Evolutionary conservation across 2,113 vertebrate genomes (phyloP).

Genomic region (Athene noctua): DNA sequence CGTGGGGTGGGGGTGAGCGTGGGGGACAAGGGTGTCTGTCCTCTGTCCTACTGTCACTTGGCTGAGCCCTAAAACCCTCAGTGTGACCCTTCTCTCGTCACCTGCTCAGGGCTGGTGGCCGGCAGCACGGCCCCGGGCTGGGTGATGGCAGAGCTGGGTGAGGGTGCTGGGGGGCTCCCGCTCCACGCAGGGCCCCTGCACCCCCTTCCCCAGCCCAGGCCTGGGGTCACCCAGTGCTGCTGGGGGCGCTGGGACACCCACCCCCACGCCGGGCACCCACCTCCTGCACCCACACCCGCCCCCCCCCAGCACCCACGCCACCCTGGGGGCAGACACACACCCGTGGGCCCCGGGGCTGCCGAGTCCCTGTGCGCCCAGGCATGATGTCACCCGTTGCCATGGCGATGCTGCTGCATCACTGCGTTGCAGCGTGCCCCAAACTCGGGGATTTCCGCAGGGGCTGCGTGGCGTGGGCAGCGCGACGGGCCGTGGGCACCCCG

Average conservation of each 20-base stretch:
- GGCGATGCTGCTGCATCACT: constrained; percentile 46
- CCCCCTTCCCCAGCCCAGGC: background rate
- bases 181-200: background rate
- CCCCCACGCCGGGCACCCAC: background rate
- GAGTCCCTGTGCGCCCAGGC: constrained; percentile 24
- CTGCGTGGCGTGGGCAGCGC: background rate
- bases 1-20: accelerated
- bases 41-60: background rate
- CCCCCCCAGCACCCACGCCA: background rate
- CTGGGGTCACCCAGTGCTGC: background rate
- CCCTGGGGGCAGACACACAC: background rate
- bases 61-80: background rate
- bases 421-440: background rate
- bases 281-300: background rate
- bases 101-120: accelerated
- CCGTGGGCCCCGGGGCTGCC: background rate
- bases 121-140: accelerated
- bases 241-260: background rate
- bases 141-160: background rate
- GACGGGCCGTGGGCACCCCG: accelerated
- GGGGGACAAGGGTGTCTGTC: background rate
- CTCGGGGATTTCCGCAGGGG: constrained; percentile 47
- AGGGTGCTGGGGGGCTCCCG: background rate
- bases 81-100: background rate
- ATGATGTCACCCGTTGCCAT: constrained; percentile 70